Conservation (phyloP, 2,113 vertebrate species). For the Calypte anna region DNA sequence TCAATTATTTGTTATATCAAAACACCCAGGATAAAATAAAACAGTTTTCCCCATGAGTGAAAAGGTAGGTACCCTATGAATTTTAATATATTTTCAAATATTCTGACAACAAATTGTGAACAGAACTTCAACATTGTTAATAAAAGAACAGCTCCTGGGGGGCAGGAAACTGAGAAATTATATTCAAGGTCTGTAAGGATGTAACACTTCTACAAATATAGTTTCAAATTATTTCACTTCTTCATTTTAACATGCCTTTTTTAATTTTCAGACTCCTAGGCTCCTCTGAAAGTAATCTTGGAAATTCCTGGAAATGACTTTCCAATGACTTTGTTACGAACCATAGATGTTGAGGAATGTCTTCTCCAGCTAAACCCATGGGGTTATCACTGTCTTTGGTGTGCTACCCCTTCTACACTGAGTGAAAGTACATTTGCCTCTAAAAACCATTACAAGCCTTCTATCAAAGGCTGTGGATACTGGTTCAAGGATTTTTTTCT, state of each 20-base stretch:
- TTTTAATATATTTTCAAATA: slow-evolving; percentile 28
- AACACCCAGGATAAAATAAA: background rate
- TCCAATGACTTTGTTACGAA: background rate
- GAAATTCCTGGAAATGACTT: background rate
- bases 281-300: background rate
- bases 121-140: background rate
- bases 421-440: background rate
- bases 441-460: background rate
- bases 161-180: background rate
- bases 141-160: background rate
- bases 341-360: background rate
- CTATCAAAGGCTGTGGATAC: background rate
- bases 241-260: background rate
- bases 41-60: background rate
- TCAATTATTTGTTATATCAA: slow-evolving; percentile 33
- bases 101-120: slow-evolving; percentile 13
- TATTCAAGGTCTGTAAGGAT: background rate
- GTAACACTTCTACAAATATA: background rate
- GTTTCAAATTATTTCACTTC: background rate
- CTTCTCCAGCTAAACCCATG: background rate
- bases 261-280: background rate
- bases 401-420: accelerated
- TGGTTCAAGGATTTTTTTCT: background rate
- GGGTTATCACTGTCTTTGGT: background rate
- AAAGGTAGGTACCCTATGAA: background rate